Base-by-base conservation (phyloP, 2,113 vertebrate genomes). In the Indri indri region DNA sequence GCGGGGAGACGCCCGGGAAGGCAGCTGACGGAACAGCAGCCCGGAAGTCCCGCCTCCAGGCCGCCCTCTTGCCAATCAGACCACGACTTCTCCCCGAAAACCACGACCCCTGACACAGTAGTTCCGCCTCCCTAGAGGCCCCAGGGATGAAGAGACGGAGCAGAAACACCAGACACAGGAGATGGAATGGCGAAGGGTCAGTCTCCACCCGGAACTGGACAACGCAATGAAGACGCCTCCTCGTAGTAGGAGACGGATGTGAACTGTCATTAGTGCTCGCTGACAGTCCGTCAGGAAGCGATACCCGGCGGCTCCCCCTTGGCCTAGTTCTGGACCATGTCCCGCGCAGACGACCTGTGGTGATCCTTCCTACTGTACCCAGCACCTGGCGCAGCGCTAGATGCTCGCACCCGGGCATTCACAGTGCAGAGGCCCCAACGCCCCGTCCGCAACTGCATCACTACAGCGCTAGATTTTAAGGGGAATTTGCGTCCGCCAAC, bases 1-100 rank as follows among this genome's bases (percentile, higher is more conserved):
- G 95, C 76, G 74, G 89, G 97, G 94, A 93, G 97, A 98, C 97
- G 97, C 97, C 98, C 97, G 94, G 87, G 71, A 89, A 93, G 65
- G 86, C 96, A 91, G 96, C 97, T 95, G 95, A 88, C 80, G 61
- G 88, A 94, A 94, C 42, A 57, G 85, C 73, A 5, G 47, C 45
- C 91, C 91, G 97, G 97, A 98, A 98, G 50, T 96, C 76, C 97
- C 91, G 85, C 94, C 97, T 9, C 25, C 93, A 11, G 23, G 57
- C 84, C 84, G 3, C 96, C 89, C 50, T 1, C 94, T 81, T 93
- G 95, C 95, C 95, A 97, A 92, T 97, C 93, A 91, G 57, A 59
- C 86, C 79, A 13, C 66, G 25, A 54, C 77, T 59, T 50, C 61
- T 82, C 83, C 81, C 68, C 2, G 83, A 89, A 92, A 95, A 96